Conservation (phyloP, 37 sponge, comb jelly and placozoan genomes). For the Diacarnus erythraeanus region DNA sequence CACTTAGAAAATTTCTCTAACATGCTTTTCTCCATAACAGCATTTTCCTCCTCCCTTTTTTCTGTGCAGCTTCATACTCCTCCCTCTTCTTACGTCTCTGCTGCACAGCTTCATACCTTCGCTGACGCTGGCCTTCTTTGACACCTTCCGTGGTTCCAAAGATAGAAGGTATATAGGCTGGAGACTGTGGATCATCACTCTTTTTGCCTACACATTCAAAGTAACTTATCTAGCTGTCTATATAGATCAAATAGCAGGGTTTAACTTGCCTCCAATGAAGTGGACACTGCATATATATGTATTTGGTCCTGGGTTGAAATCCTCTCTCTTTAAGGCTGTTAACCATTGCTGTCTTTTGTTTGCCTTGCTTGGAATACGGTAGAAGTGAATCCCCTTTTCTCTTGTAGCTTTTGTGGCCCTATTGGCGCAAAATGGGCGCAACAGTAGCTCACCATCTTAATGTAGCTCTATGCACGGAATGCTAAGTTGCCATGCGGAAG, state of each 20-base stretch:
- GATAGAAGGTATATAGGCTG: conserved; percentile 22
- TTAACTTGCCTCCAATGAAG: conserved; percentile 39
- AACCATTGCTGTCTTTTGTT: conserved; percentile 27
- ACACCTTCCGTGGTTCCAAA: conserved; percentile 8
- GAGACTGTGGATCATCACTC: conserved; percentile 12
- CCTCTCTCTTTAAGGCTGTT: conserved; percentile 28
- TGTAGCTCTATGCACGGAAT: neutral
- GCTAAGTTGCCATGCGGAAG: conserved; percentile 1
- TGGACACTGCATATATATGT: conserved; percentile 37
- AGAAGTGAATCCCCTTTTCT: conserved; percentile 23
- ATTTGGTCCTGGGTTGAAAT: conserved; percentile 37
- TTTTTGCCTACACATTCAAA: conserved; percentile 7
- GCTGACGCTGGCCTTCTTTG: neutral
- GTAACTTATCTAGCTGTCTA: neutral
- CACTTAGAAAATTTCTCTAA: too few relatives aligned
- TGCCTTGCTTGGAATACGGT: conserved; percentile 14
- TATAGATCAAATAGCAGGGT: too few relatives aligned
- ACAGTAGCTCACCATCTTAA: neutral
- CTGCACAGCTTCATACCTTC: conserved; percentile 4
- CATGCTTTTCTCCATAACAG: too few relatives aligned
- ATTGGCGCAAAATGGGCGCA: neutral
- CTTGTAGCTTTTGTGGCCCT: neutral
- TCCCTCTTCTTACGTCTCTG: neutral
- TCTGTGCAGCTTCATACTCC: too few relatives aligned
- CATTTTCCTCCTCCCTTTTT: too few relatives aligned